Evolutionary conservation across 2,113 vertebrate species (phyloP).

Genomic region (Drymodes brunneopygia): DNA sequence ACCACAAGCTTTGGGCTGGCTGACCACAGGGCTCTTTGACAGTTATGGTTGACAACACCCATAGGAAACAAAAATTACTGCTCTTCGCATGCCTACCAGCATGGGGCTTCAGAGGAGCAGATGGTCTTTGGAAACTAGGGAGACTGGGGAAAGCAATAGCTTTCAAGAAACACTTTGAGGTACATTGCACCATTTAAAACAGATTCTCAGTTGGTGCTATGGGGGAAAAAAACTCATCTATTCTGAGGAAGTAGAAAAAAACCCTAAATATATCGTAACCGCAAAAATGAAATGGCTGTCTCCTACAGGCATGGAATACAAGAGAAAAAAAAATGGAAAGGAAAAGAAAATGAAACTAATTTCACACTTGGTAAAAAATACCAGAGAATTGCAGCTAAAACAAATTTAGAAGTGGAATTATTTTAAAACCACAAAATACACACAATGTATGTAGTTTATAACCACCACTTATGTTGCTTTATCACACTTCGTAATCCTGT

Average conservation of each 20-base stretch:
- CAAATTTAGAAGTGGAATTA: background rate
- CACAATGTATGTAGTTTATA: background rate
- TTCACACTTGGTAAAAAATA: background rate
- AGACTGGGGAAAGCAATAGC: background rate
- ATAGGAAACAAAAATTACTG: background rate
- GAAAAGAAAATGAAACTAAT: background rate
- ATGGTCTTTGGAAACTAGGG: background rate
- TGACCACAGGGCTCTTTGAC: constrained; percentile 36
- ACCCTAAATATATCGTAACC: background rate
- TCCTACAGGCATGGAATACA: background rate
- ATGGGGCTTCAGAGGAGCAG: background rate
- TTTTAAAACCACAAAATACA: background rate
- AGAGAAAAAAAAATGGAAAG: background rate
- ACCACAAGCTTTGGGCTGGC: constrained; percentile 38
- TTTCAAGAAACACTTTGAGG: background rate
- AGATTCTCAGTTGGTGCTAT: background rate
- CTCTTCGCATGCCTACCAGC: background rate
- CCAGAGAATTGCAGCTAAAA: background rate
- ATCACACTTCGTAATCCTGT: background rate
- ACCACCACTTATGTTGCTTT: background rate
- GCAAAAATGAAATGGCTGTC: background rate
- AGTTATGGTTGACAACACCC: constrained; percentile 46
- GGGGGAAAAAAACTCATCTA: background rate
- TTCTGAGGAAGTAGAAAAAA: background rate
- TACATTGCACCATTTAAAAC: background rate